Base-by-base conservation (phyloP, 2,797 vertebrate genomes). In the Dromococcyx pavoninus region DNA sequence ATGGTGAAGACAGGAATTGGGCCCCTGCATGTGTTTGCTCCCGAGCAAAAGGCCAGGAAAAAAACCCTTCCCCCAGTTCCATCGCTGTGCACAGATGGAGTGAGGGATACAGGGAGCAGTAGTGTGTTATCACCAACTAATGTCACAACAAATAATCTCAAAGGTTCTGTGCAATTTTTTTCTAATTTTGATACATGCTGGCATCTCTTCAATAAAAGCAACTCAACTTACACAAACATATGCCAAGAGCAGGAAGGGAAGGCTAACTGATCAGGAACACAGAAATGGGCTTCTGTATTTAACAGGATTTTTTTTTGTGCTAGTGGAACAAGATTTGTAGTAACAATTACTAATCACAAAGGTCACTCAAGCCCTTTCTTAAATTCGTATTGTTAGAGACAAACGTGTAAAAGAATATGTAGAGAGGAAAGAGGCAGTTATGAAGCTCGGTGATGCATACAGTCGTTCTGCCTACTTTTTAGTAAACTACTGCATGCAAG, bases 161-260 rank as follows among this genome's bases (percentile, higher is more conserved):
- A 80, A 91, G 41, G 33, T 44, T 79, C 51, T 41, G 11, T 72
- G 39, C 25, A 4, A 62, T 11, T 14, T 17, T 60, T 23, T 73
- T 54, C 32, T 30, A 76, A 9, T 81, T 93, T 83, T 82, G 48
- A 66, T 80, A 46, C 51, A 37, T 30, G 22, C 35, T 51, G 66
- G 17, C 72, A 60, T 88, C 28, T 69, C 58, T 92, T 70, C 62
- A 93, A 56, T n/a, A 67, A 62, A 84, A 88, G 35, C 28, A 88
- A 94, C 89, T 92, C 79, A 78, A 70, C 17, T 94, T 89, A 57
- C 2, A 27, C 62, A 88, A 75, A 39, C 44, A 62, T 78, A 89
- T 37, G 66, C 62, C 54, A 64, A 69, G 46, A 89, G 51, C 46
- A 89, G 79, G 73, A 93, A 81, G 25, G 35, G 62, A 88, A 92